phyloP scores from a whole-genome alignment of 2,113 vertebrate species.

The Chlorocebus sabaeus region DNA sequence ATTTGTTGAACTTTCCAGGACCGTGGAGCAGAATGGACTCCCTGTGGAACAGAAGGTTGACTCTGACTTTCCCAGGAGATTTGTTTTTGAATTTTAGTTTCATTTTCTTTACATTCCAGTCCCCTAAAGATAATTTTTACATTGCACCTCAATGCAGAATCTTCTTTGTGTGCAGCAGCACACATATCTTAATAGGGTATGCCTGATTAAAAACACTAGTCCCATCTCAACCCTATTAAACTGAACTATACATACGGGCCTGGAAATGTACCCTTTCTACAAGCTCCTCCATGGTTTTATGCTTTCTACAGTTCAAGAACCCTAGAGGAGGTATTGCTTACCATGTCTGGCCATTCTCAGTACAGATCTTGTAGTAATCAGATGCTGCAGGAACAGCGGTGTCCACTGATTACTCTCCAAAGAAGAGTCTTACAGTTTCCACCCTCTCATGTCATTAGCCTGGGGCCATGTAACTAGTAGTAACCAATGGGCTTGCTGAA shows the following conservation, averaged over 20 bases:
- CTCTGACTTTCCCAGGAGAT: neutral
- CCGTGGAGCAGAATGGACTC: neutral
- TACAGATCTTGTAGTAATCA: neutral
- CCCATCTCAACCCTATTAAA: neutral
- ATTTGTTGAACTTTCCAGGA: neutral
- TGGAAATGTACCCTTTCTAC: neutral
- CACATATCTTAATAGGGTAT: neutral
- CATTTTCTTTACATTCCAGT: conserved; percentile 6
- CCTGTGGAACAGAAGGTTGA: neutral
- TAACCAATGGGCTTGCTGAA: neutral
- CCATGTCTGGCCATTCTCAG: neutral
- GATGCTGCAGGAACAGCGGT: neutral
- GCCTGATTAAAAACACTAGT: neutral
- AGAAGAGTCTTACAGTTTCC: neutral
- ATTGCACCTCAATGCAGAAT: neutral
- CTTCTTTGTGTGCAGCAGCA: neutral
- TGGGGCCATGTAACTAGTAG: neutral
- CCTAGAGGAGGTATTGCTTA: neutral
- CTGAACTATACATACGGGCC: neutral
- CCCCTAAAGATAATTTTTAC: neutral
- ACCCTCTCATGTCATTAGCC: neutral
- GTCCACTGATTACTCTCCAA: neutral
- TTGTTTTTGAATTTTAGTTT: conserved; percentile 44
- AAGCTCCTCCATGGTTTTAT: neutral
- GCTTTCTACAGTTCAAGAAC: neutral